Evolutionary conservation across 2,113 vertebrate species (phyloP).

Genomic region (Datnioides undecimradiatus): DNA sequence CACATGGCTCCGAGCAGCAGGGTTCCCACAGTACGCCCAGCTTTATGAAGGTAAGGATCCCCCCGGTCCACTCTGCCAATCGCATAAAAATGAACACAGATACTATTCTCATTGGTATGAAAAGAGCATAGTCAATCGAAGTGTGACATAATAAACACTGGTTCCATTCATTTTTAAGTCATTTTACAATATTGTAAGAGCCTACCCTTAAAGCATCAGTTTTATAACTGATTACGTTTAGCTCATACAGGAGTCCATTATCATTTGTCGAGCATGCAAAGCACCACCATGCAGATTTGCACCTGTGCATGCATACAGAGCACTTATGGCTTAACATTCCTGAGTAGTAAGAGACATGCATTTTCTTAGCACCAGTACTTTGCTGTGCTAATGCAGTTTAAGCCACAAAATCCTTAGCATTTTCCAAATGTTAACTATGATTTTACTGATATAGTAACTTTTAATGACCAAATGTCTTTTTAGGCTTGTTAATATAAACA

Average conservation of each 20-base stretch:
- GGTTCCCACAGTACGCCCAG: conserved; percentile 92
- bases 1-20: conserved; percentile 89
- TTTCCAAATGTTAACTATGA: conserved; percentile 40
- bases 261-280: conserved; percentile 23
- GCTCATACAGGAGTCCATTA: neutral
- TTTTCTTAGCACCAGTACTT: conserved; percentile 11
- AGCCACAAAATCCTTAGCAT: neutral
- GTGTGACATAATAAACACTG: no score
- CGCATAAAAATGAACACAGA: no score
- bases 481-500: conserved; percentile 2
- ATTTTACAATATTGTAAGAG: no score
- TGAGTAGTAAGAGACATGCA: conserved; percentile 25
- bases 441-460: conserved; percentile 21
- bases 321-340: conserved; percentile 45
- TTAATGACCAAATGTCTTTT: conserved; percentile 20
- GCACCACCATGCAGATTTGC: conserved; percentile 10
- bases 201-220: neutral
- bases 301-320: conserved; percentile 24
- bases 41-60: conserved; percentile 90
- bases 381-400: conserved; percentile 16
- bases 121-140: neutral
- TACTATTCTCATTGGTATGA: neutral
- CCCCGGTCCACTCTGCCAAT: neutral
- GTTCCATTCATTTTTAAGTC: no score
- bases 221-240: neutral